Evolutionary conservation across 2,888 invertebrate species (phyloP).

Genomic region (Drosophila setosimentum): DNA sequence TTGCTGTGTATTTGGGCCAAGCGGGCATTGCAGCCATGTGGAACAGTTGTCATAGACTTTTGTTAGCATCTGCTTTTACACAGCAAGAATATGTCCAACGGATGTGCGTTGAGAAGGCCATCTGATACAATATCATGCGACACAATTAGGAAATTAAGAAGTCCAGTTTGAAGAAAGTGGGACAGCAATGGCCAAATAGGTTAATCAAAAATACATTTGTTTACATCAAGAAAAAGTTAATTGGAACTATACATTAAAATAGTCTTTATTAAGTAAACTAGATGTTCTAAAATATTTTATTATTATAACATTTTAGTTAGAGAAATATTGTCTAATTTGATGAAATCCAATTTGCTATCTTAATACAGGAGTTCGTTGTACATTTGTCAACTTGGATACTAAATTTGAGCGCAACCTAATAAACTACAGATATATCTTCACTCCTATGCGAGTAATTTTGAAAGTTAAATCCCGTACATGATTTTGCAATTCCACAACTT

Average conservation of each 20-base stretch:
- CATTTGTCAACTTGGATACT: no score
- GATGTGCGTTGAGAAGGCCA: constrained; percentile 4
- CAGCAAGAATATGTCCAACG: constrained; percentile 7
- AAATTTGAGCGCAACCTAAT: constrained; percentile 4
- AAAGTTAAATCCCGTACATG: constrained; percentile 27
- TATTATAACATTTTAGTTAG: background rate
- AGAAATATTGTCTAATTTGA: background rate
- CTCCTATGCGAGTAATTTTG: constrained; percentile 10
- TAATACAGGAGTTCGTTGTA: background rate
- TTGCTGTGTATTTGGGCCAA: constrained; percentile 71
- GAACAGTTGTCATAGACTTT: constrained; percentile 20
- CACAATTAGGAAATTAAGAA: constrained; percentile 12
- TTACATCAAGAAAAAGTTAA: background rate
- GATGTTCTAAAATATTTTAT: background rate
- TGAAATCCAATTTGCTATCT: background rate
- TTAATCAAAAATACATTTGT: background rate
- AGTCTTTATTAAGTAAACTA: background rate
- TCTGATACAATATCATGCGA: constrained; percentile 3
- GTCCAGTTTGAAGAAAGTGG: background rate
- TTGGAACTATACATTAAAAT: background rate
- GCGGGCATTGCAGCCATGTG: constrained; percentile 38
- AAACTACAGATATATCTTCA: constrained; percentile 1
- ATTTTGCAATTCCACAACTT: constrained; percentile 51
- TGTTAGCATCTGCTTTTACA: constrained; percentile 16
- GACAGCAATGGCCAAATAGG: background rate